Evolutionary conservation across 2,113 vertebrate genomes (phyloP).

Genomic region (Corapipo altera): DNA sequence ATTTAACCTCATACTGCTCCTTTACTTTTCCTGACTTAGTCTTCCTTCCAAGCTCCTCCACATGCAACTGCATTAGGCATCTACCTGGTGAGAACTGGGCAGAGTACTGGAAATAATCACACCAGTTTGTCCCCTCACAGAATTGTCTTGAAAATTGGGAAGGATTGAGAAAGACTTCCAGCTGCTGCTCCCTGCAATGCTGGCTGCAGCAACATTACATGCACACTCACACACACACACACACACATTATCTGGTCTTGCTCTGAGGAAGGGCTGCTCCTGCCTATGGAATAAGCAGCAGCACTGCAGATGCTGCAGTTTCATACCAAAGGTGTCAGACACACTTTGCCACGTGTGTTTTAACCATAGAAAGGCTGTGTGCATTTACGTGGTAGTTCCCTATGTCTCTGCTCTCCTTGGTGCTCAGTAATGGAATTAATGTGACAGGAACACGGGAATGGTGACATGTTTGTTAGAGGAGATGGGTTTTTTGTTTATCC

Average conservation of each 20-base stretch:
- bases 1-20: not conserved
- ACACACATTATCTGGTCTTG: not conserved
- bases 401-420: not conserved
- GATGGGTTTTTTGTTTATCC: not conserved
- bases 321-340: not conserved
- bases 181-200: not conserved
- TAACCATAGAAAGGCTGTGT: not conserved
- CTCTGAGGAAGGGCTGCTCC: not conserved
- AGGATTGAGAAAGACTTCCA: not conserved
- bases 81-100: not conserved
- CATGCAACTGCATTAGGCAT: rapidly evolving
- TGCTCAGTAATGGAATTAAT: not conserved
- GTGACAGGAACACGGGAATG: not conserved
- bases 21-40: not conserved
- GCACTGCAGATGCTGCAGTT: not conserved
- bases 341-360: rapidly evolving
- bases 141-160: not conserved
- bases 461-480: not conserved
- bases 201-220: rapidly evolving
- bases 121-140: not conserved
- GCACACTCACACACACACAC: not conserved
- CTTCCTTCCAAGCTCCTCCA: not conserved
- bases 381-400: rapidly evolving
- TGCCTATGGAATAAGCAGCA: rapidly evolving
- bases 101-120: not conserved